Base-by-base conservation (phyloP, 2,113 vertebrate genomes). In the Crypturellus undulatus region DNA sequence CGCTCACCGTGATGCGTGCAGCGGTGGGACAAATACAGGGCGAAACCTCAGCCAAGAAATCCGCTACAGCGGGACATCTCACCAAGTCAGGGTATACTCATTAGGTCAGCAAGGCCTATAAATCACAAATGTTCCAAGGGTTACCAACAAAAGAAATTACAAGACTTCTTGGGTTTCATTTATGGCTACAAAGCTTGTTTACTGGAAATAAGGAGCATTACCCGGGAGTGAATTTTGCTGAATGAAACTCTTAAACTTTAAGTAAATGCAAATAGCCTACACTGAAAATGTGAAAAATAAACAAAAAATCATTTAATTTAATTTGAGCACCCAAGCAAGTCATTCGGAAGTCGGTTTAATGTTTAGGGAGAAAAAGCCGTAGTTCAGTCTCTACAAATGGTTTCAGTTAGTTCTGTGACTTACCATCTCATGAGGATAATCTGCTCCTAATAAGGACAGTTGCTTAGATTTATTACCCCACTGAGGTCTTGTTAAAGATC, bases 401-500 rank as follows among this genome's bases (percentile, higher is more conserved):
- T 81, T 97, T 94, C 96, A 97, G 96, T 96, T 97, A 97, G 97
- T 98, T 97, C 92, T 95, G 95, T 96, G 96, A 97, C 96, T 97
- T 96, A 93, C 49, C 65, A 89, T 97, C 97, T 97, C 97, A 73
- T 83, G 97, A 97, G 98, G 86, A 96, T 97, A 97, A 98, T 97
- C 95, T 97, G 88, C 89, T 97, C 89, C 95, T 98, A 98, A 98
- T 98, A 98, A 98, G 97, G 96, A 97, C 97, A 97, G 96, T 96
- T 97, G 96, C 96, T 97, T 92, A 97, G 97, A 98, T 98, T 98
- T 98, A 98, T 97, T 93, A 96, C 93, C 94, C 97, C 96, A 97
- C 87, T 49, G 97, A 97, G 98, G 96, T 97, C 98, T 98, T 97
- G 96, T 98, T 98, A 98, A 98, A 98, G 96, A 98, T 96, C 94